Base-by-base conservation (phyloP, 2,113 vertebrate genomes). In the Cyanocitta stelleri region DNA sequence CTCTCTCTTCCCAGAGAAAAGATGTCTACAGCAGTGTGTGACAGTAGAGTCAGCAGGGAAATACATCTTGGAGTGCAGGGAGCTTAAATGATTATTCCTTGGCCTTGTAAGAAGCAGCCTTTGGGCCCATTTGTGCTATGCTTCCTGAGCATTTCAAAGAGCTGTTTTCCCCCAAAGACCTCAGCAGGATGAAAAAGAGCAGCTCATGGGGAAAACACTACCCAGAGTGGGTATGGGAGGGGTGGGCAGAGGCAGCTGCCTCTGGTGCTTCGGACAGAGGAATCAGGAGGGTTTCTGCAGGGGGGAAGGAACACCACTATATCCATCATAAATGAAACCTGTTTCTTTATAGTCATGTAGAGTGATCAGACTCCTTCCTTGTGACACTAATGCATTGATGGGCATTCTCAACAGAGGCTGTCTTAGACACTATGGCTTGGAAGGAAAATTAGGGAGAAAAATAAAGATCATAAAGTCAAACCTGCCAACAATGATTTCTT, bases 211-310 rank as follows among this genome's bases (percentile, higher is more conserved):
- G 63, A 84, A 56, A 90, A 49, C 26, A 27, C 21, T 33, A 23
- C n/a, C 14, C 39, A 35, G 41, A 76, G 21, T 35, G 41, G 32
- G 44, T 8, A 16, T 7, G 5, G 35, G 76, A 63, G 75, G 44
- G 46, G 83, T 41, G 82, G 86, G 78, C 20, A 48, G 5, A 37
- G 56, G 30, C 32, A 43, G 54, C 58, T 77, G 77, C 39, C 61
- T 64, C 75, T 95, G 97, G 96, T 58, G 97, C 93, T 96, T 96
- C 46, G 82, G 96, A 98, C 96, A 97, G 95, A 91, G 94, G 77
- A 61, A 76, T 33, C 74, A 62, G 80, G n/a, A 13, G 69, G n/a
- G 35, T 19, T 52, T 61, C 51, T 16, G 29, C 39, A 13, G 17
- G 22, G 33, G 51, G 63, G 32, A 66, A 55, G 82, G 55, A 71